phyloP scores from a whole-genome alignment of 2,113 vertebrate species.

The Thunnus maccoyii region DNA sequence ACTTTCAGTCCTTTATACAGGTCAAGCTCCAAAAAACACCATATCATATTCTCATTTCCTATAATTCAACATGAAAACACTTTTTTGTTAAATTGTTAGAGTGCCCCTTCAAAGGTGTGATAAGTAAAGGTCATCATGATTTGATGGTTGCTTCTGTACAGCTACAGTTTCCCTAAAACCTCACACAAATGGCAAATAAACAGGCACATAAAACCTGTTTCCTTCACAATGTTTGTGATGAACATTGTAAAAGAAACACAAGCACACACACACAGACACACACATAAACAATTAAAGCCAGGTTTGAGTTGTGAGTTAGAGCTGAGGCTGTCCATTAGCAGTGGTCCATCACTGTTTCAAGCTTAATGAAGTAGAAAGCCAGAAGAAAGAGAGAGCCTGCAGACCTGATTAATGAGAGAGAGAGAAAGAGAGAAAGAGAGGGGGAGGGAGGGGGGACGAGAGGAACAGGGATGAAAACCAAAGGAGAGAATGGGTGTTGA shows the following conservation, averaged over 20 bases:
- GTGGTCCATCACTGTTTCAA: slow-evolving; percentile 55
- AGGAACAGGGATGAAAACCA: slow-evolving; percentile 29
- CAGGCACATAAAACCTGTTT: slow-evolving; percentile 5
- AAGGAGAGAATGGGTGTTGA: slow-evolving; percentile 17
- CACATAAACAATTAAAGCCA: slow-evolving; percentile 48
- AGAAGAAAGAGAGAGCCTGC: slow-evolving; percentile 60
- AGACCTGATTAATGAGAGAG: slow-evolving; percentile 66
- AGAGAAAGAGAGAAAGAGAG: slow-evolving; percentile 22
- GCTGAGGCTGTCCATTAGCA: slow-evolving; percentile 73
- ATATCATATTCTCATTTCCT: not conserved
- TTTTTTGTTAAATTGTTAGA: not conserved
- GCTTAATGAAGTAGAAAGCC: slow-evolving; percentile 77
- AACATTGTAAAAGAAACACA: slow-evolving; percentile 1
- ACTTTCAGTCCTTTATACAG: not conserved
- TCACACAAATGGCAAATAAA: slow-evolving; percentile 24
- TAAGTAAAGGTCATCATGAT: not conserved
- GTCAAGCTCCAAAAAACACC: slow-evolving; percentile 1
- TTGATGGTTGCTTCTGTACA: not conserved
- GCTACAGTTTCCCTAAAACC: not conserved
- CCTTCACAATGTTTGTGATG: slow-evolving; percentile 6
- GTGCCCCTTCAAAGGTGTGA: slow-evolving; percentile 8
- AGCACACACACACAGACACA: slow-evolving; percentile 15
- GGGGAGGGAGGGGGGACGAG: slow-evolving; percentile 28
- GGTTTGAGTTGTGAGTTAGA: slow-evolving; percentile 62
- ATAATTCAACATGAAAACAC: not conserved